These are phyloP conservation scores for Habrosyne pyritoides DNA, from an alignment of 2,888 invertebrate species.

Conservation along the genomic window DNA sequence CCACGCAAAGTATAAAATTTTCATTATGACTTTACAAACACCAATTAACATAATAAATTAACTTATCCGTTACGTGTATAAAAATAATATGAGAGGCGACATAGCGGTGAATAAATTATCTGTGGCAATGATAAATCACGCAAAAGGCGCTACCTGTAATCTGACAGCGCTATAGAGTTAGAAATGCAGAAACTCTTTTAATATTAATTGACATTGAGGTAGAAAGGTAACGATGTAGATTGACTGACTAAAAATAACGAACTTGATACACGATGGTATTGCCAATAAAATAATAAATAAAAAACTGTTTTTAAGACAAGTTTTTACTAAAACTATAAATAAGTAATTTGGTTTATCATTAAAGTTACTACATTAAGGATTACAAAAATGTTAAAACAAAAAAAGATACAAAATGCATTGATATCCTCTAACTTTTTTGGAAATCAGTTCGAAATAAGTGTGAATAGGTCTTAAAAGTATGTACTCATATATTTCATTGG, in stretches of 20 bases:
- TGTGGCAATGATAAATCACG: slow-evolving; percentile 40
- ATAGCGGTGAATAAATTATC: slow-evolving; percentile 42
- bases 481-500: no score
- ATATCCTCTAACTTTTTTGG: no score
- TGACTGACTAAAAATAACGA: neutral
- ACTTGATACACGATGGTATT: neutral
- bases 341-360: no score
- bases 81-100: slow-evolving; percentile 40
- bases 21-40: slow-evolving; percentile 48
- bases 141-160: slow-evolving; percentile 10
- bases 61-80: slow-evolving; percentile 47
- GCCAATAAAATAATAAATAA: no score
- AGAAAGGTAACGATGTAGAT: neutral
- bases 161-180: neutral
- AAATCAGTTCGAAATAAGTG: no score
- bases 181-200: neutral
- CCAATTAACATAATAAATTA: slow-evolving; percentile 60
- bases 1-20: slow-evolving; percentile 18
- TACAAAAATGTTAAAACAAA: no score
- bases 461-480: no score
- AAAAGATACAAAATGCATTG: no score
- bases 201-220: neutral
- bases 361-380: no score
- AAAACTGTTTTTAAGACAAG: no score
- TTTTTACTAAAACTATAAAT: no score